A percentile compares a stretch with the other conserved stretches of the same genome.
These are phyloP conservation scores for Prostheceraeus crozeri DNA, from an alignment of 2,888 invertebrate species.

Conservation along the genomic window DNA sequence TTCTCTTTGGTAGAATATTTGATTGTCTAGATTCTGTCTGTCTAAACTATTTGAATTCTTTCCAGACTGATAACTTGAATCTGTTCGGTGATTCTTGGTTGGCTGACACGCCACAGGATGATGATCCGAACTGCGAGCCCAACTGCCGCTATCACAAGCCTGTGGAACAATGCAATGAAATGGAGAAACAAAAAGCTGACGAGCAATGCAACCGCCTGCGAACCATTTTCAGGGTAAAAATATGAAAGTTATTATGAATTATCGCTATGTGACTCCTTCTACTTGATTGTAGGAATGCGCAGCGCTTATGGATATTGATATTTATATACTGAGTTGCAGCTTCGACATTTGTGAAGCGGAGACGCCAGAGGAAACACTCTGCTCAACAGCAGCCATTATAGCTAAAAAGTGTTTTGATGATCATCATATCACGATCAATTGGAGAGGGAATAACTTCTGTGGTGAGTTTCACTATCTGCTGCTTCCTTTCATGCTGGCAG, in stretches of 20 bases:
- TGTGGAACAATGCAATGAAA: conserved; percentile 35
- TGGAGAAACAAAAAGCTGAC: conserved; percentile 37
- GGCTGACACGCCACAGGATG: conserved; percentile 36
- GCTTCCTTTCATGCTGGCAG: too few species aligned
- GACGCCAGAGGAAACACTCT: conserved; percentile 40
- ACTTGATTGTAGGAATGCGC: too few species aligned
- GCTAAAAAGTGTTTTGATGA: conserved; percentile 42
- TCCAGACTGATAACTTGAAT: conserved; percentile 43
- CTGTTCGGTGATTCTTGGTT: conserved; percentile 47
- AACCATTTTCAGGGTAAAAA: conserved; percentile 26
- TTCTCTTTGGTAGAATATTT: too few species aligned
- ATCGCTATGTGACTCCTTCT: too few species aligned
- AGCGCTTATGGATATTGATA: too few species aligned
- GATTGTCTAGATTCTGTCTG: too few species aligned
- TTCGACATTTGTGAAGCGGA: too few species aligned
- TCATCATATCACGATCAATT: conserved; percentile 41
- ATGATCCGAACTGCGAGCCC: conserved; percentile 42
- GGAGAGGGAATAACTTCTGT: conserved; percentile 43
- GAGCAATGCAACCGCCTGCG: conserved; percentile 30
- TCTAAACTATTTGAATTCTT: too few species aligned
- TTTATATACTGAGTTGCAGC: too few species aligned
- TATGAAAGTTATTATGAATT: too few species aligned
- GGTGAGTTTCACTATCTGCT: conserved; percentile 44
- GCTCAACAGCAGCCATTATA: conserved; percentile 43
- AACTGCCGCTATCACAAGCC: conserved; percentile 42